Evolutionary conservation across 2,888 invertebrate genomes (phyloP), one percentile per base, ranked within the genome.

Genomic region (Netelia fuscicornis): DNA sequence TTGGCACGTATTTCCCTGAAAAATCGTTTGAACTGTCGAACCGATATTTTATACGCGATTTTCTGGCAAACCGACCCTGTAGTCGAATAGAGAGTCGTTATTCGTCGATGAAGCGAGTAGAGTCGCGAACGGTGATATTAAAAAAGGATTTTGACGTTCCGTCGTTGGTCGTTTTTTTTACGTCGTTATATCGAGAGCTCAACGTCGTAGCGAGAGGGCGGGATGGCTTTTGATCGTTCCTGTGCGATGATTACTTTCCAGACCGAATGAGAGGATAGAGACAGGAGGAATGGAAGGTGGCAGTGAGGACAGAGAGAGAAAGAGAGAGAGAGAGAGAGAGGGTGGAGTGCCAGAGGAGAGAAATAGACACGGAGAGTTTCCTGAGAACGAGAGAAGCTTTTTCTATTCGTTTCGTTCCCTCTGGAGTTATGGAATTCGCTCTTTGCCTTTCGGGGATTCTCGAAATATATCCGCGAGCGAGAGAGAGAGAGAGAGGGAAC

Each of bases 351-450:
- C 70, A 76, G 71, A 60, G 79, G 60, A 76, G 58, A 77, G 78
- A 62, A 62, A 83, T 84, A 85, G 80, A 67, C 70, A 82, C 82
- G 74, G 88, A 88, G 81, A 37, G 86, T 85, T 88, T 60, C 85
- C 20, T 71, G 68, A 62, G 44, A 86, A 78, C 72, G 70, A 76
- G 65, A 56, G 75, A 70, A 85, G 83, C 64, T 72, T 79, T 80
- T 78, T 70, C 58, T 56, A 79, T 77, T 81, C 56, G 71, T 67
- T 67, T 25, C 20, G 30, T 81, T 25, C 84, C 62, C 48, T 44
- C 42, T 56, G 68, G 65, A 75, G 70, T 79, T 71, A 68, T 78
- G 71, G 71, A 85, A 85, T 71, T 74, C 65, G 25, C 78, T 64
- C 79, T 58, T 54, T 17, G 70, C 65, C 70, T 85, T 78, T 54